Evolutionary conservation across 1,140 invertebrate species (phyloP), one percentile per base, ranked within the genome.

Genomic region (Acromyrmex echinatior): DNA sequence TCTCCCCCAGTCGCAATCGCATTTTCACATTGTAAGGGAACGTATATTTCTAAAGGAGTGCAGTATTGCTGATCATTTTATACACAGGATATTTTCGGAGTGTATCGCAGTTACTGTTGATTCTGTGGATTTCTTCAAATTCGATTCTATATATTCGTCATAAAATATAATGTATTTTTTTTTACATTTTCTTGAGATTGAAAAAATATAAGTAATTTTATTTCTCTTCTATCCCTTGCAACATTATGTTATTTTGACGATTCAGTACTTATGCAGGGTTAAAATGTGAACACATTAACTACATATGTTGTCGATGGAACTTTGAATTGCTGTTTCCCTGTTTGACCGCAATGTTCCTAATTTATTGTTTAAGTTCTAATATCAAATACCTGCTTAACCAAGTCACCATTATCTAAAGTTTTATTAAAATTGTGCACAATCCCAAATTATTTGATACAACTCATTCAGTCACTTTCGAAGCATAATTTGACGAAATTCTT

Each of bases 341-440:
- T 65, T 65, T 25, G 18, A 58, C 25, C 77, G 12, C 45, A 65
- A 79, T 79, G 16, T 45, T 66, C 25, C 25, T 53, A 79, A 66
- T 79, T 79, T 79, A 79, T 78, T 49, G 39, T 28, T 31, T 45
- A 65, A 78, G 58, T 78, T 78, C 3, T 18, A 60, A 21, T 76
- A 76, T 39, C 18, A 76, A 60, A 21, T 51, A 66, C 14, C 25
- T 66, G 5, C 14, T 60, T 45, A 77, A 62, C 35, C 28, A 49
- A 74, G 28, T 56, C 51, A 31, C 28, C 12, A 77, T 9, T 66
- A 66, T 51, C 18, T 35, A 49, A 66, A 35, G 18, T 79, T 79
- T 65, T 49, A 28, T 49, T 66, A 49, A 79, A 79, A n/a, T 9
- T n/a, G 16, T 28, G 12, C 25, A 31, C 18, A 51, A 25, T 78